Evolutionary conservation across 2,113 vertebrate genomes (phyloP).

Genomic region (Chamaetylas fuelleborni): DNA sequence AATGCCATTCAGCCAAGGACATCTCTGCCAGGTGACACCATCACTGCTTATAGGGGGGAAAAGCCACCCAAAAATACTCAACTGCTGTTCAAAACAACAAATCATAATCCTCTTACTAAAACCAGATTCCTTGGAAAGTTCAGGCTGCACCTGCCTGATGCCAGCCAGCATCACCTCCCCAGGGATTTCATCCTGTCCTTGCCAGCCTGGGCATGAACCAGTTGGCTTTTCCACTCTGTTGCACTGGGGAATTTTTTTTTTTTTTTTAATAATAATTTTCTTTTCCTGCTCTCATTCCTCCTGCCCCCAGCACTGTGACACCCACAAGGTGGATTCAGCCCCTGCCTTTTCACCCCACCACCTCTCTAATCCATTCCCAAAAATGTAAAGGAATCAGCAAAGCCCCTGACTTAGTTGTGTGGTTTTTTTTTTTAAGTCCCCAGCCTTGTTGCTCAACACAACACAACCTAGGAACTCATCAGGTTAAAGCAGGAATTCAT

Average conservation of each 20-base stretch:
- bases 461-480: background rate
- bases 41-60: background rate
- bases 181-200: background rate
- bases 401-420: background rate
- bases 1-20: background rate
- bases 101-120: background rate
- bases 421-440: background rate
- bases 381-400: background rate
- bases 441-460: background rate
- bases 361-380: background rate
- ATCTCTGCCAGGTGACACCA: background rate
- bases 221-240: background rate
- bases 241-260: fast-evolving
- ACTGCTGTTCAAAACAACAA: background rate
- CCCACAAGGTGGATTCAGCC: fast-evolving
- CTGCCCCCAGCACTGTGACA: fast-evolving
- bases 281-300: background rate
- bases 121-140: background rate
- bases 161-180: background rate
- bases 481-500: background rate
- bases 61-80: background rate
- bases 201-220: background rate
- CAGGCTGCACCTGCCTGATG: background rate
- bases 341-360: background rate
- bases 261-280: fast-evolving